Evolutionary conservation across 2,113 vertebrate species (phyloP).

Genomic region (Pygathrix nemaeus): DNA sequence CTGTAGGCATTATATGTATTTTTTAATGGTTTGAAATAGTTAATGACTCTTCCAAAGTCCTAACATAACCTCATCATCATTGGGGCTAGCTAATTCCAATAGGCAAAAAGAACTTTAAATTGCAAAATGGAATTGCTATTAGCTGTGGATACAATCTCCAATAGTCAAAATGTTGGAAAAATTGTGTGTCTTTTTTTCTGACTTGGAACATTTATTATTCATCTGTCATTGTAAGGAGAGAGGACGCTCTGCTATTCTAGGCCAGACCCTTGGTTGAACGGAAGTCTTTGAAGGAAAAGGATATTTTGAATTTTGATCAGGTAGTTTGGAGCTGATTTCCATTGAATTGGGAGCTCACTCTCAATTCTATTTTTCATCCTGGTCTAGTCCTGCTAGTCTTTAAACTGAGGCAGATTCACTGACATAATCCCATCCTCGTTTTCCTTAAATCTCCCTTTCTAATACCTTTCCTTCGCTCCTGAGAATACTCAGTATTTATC

Average conservation of each 20-base stretch:
- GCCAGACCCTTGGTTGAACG: neutral
- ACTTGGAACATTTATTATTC: neutral
- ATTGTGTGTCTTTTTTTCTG: neutral
- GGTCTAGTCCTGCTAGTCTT: neutral
- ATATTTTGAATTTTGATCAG: neutral
- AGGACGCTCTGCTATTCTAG: neutral
- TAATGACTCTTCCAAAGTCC: neutral
- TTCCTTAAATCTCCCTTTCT: neutral
- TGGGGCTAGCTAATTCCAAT: neutral
- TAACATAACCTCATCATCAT: neutral
- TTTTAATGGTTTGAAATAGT: slow-evolving; percentile 42
- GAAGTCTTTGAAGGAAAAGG: neutral
- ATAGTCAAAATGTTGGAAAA: neutral
- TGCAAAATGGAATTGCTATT: neutral
- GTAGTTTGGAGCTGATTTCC: neutral
- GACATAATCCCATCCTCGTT: neutral
- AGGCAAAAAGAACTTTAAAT: neutral
- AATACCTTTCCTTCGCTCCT: neutral
- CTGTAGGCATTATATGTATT: neutral
- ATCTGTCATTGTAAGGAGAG: neutral
- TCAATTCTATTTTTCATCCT: neutral
- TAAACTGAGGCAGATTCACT: neutral
- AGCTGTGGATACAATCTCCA: neutral
- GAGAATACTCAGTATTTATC: neutral
- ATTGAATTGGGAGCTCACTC: neutral